phyloP scores from a whole-genome alignment of 2,113 vertebrate species.

The Corvus hawaiiensis region DNA sequence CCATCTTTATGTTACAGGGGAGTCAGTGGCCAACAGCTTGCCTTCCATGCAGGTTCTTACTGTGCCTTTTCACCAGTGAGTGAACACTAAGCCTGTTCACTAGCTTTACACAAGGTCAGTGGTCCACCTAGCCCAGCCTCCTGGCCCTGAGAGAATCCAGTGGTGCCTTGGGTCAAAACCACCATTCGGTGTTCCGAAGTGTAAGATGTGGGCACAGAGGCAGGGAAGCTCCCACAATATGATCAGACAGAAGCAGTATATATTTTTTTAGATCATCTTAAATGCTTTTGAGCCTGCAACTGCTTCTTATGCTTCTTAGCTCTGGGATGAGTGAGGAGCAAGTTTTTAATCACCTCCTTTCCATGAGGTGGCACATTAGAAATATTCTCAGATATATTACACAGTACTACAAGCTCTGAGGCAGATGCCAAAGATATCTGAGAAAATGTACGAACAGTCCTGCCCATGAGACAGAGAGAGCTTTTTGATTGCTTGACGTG shows the following conservation, averaged over 20 bases:
- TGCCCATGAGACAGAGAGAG: background rate
- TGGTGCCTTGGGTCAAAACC: background rate
- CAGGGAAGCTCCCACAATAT: rapidly evolving
- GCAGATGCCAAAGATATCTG: background rate
- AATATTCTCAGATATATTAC: background rate
- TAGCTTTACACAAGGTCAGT: background rate
- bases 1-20: background rate
- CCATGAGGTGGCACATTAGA: background rate
- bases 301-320: background rate
- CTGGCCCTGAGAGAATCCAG: background rate
- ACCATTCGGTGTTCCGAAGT: background rate
- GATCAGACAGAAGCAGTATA: background rate
- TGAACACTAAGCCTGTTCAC: background rate
- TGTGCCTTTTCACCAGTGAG: background rate
- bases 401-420: background rate
- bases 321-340: background rate
- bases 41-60: background rate
- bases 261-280: background rate
- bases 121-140: background rate
- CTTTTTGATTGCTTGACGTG: background rate
- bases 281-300: background rate
- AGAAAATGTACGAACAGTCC: background rate
- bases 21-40: background rate
- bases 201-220: background rate
- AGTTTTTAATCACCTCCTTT: background rate